Evolutionary conservation across 2,888 invertebrate species (phyloP).

Genomic region (Drosophila nr. medialis): DNA sequence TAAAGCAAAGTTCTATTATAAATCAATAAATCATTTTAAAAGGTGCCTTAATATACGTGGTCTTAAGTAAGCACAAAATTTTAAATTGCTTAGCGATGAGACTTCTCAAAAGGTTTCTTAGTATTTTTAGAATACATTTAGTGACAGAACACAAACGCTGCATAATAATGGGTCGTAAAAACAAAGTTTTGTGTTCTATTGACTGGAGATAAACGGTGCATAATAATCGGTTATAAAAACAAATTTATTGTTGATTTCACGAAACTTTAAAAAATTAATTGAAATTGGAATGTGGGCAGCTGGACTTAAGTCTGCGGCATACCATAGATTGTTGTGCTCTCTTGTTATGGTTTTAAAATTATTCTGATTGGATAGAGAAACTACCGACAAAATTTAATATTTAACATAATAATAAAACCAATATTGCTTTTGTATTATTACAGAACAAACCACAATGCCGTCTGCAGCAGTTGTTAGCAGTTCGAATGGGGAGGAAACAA

Average conservation of each 20-base stretch:
- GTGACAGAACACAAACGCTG: background rate
- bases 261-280: background rate
- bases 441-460: constrained; percentile 39
- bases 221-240: background rate
- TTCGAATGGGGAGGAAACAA: constrained; percentile 36
- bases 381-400: background rate
- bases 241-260: background rate
- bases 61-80: background rate
- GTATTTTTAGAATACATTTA: background rate
- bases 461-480: background rate
- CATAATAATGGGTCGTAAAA: background rate
- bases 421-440: background rate
- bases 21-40: background rate
- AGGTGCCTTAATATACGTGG: background rate
- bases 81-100: background rate
- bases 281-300: background rate
- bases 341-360: background rate
- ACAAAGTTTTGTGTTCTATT: background rate
- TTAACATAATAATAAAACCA: background rate
- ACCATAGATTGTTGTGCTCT: background rate
- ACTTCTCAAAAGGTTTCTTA: background rate
- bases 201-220: background rate
- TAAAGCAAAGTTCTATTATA: background rate
- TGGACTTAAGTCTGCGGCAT: background rate
- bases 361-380: background rate